Evolutionary conservation across 2,797 vertebrate genomes (phyloP).

Genomic region (Hapalemur alaotrensis): DNA sequence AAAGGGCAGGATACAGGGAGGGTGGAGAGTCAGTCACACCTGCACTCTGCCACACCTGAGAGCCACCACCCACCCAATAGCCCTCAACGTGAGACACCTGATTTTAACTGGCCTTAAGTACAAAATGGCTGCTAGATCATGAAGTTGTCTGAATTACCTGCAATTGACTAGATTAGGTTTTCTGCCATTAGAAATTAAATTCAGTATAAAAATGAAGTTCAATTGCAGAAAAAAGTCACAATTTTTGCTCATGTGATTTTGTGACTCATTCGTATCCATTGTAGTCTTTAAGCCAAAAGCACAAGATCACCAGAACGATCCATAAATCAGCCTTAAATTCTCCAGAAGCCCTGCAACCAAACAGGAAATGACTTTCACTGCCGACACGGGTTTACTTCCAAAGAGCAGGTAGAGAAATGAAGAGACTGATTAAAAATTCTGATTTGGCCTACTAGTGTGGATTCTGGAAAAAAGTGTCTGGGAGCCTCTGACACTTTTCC

Average conservation of each 20-base stretch:
- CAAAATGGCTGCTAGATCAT: not conserved
- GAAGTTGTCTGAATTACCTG: not conserved
- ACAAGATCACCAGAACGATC: not conserved
- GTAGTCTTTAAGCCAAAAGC: not conserved
- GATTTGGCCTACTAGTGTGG: not conserved
- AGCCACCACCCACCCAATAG: not conserved
- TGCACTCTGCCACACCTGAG: not conserved
- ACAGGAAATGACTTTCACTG: not conserved
- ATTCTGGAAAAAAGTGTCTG: not conserved
- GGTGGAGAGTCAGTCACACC: accelerated
- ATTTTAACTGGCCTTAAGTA: not conserved
- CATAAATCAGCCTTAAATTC: not conserved
- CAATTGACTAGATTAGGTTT: not conserved
- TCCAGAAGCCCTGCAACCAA: not conserved
- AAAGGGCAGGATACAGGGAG: not conserved
- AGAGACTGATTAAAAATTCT: not conserved
- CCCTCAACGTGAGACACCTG: not conserved
- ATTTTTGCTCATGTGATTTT: not conserved
- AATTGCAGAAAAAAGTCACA: not conserved
- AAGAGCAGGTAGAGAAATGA: not conserved
- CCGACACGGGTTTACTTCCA: not conserved
- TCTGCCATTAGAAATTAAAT: not conserved
- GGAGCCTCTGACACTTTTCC: not conserved
- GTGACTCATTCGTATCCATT: not conserved
- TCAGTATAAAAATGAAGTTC: not conserved